Evolutionary conservation across 2,888 invertebrate species (phyloP), one percentile per base, ranked within the genome.

Genomic region (Drosophila paramelanica): DNA sequence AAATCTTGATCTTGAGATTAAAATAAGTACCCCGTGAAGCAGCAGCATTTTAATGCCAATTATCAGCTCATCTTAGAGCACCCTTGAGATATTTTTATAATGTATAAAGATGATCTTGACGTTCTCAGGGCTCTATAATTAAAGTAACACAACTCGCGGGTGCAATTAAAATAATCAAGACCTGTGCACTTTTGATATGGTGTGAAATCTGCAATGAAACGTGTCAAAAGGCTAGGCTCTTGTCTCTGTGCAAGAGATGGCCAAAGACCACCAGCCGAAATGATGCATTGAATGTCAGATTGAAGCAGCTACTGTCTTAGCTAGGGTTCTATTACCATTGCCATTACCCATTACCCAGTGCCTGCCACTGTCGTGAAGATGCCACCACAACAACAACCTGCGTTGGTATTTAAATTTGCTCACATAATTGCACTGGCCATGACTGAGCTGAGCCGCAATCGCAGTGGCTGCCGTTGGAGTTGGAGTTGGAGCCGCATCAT

Each of bases 371-470:
- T 62, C 62, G 67, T 62, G 62, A 51, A 57, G 69, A 56, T 58
- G 69, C 65, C 58, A 49, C 31, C 68, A 46, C 42, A 11, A 4
- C 70, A 51, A 39, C 57, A 43, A 50, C 55, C 45, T 59, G 61
- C 23, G 67, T 70, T 69, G 90, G 89, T 81, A 90, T 88, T 90
- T 88, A 90, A 88, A 88, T 88, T 90, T 89, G 89, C 77, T 76
- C 88, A 85, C 76, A 82, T 90, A 89, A 88, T 88, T 89, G 77
- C 79, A 66, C 60, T 71, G 75, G 71, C 77, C 74, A 82, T 75
- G 79, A 73, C 85, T 80, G 61, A 43, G 68, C 70, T 62, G 59
- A 17, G 49, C 53, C 39, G 65, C 46, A 17, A 27, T 36, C 42
- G 61, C 27, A 55, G 72, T 50, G 23, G 65, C 46, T 39, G 52